Evolutionary conservation across 2,888 invertebrate genomes (phyloP).

Genomic region (Theretra japonica): DNA sequence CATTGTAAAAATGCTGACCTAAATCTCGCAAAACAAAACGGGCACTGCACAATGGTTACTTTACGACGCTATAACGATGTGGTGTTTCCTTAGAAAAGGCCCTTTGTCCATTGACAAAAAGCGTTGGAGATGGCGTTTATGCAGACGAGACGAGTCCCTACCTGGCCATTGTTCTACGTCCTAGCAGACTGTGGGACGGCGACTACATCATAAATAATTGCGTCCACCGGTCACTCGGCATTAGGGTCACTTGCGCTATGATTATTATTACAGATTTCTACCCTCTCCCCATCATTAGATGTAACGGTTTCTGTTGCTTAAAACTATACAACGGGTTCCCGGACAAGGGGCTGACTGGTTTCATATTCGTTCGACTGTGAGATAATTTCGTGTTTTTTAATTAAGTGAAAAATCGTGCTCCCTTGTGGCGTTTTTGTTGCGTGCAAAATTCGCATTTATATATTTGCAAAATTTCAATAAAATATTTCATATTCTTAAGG

Average conservation of each 20-base stretch:
- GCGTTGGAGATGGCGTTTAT: slow-evolving; percentile 78
- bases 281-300: slow-evolving; percentile 83
- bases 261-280: slow-evolving; percentile 79
- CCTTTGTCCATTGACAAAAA: slow-evolving; percentile 84
- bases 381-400: slow-evolving; percentile 74
- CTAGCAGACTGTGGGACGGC: slow-evolving; percentile 78
- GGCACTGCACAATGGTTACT: slow-evolving; percentile 78
- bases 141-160: slow-evolving; percentile 72
- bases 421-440: slow-evolving; percentile 33
- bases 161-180: slow-evolving; percentile 79
- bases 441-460: slow-evolving; percentile 8
- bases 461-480: slow-evolving; percentile 22
- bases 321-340: slow-evolving; percentile 83
- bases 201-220: slow-evolving; percentile 80
- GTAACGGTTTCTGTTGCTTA: slow-evolving; percentile 84
- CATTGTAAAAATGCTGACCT: slow-evolving; percentile 82
- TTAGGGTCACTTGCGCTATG: slow-evolving; percentile 79
- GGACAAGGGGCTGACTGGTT: slow-evolving; percentile 77
- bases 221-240: slow-evolving; percentile 77
- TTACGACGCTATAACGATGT: slow-evolving; percentile 83
- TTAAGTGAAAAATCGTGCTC: slow-evolving; percentile 60
- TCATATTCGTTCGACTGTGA: slow-evolving; percentile 72
- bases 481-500: slow-evolving; percentile 27
- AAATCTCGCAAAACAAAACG: slow-evolving; percentile 82
- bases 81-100: slow-evolving; percentile 82